Percentiles rank a stretch among this genome's conserved stretches.
These are phyloP conservation scores for Syngnathus rostellatus DNA, from an alignment of 2,797 vertebrate genomes.

Conservation along the genomic window DNA sequence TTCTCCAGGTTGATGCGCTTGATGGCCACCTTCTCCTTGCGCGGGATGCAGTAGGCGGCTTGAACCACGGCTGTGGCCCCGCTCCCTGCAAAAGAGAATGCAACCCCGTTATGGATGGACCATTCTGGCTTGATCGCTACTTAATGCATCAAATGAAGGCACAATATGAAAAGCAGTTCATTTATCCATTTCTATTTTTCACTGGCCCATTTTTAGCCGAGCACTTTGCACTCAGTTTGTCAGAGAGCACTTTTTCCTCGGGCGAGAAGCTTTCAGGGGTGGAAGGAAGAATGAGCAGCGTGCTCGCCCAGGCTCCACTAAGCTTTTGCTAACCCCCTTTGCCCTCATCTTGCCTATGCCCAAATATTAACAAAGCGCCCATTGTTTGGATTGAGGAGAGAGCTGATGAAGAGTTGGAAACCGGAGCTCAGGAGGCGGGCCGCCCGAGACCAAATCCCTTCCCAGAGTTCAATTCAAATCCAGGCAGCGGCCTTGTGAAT, in stretches of 20 bases:
- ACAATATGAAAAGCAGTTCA: too few relatives aligned
- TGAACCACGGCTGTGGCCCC: conserved; percentile 97
- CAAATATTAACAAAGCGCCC: conserved; percentile 64
- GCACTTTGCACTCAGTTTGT: conserved; percentile 8
- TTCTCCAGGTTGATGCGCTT: conserved; percentile 98
- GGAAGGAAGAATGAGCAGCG: conserved; percentile 35
- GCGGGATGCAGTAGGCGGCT: conserved; percentile 85
- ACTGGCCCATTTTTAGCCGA: conserved; percentile 6
- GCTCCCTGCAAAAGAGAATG: conserved; percentile 72
- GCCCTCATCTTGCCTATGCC: conserved; percentile 40
- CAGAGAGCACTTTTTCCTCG: conserved; percentile 26
- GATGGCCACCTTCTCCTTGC: conserved; percentile 96
- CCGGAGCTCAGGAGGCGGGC: neutral
- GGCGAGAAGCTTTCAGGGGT: conserved; percentile 22
- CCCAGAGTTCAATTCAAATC: neutral
- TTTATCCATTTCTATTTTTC: too few relatives aligned
- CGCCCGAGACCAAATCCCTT: neutral
- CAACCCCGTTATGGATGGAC: neutral
- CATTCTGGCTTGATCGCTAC: too few relatives aligned
- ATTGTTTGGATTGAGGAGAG: conserved; percentile 54
- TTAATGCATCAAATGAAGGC: too few relatives aligned
- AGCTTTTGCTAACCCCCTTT: conserved; percentile 50
- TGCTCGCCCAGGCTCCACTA: conserved; percentile 29
- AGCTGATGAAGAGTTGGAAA: conserved; percentile 22
- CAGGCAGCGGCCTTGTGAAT: neutral